These are phyloP conservation scores for Pherbina coryleti DNA, from an alignment of 2,888 invertebrate genomes.

Conservation along the genomic window DNA sequence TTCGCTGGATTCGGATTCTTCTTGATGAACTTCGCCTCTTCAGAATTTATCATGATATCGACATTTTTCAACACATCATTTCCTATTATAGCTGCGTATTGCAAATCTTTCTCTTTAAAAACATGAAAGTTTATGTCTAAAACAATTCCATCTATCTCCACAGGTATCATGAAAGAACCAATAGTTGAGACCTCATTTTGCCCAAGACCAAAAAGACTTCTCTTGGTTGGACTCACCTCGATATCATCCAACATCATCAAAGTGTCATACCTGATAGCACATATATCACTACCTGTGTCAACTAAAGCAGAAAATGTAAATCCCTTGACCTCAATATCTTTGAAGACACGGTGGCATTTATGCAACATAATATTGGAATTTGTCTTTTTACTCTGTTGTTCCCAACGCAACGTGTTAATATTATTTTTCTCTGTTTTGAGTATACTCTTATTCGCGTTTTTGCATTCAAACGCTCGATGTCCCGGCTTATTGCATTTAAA, in stretches of 20 bases:
- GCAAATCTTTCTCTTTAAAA: too few species aligned
- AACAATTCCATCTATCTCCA: too few species aligned
- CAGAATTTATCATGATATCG: too few species aligned
- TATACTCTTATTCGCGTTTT: not conserved
- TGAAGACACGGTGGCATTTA: not conserved
- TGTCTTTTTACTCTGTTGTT: not conserved
- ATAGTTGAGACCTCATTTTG: conserved; percentile 34
- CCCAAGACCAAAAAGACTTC: conserved; percentile 34
- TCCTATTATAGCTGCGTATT: too few species aligned
- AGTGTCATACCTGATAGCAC: too few species aligned
- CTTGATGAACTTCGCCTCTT: conserved; percentile 16
- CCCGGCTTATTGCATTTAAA: not conserved
- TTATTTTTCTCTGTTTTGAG: not conserved
- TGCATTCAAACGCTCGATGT: conserved; percentile 1
- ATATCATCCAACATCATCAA: conserved; percentile 28
- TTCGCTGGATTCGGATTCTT: conserved; percentile 37
- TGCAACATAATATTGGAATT: not conserved
- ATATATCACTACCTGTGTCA: too few species aligned
- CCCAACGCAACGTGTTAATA: not conserved
- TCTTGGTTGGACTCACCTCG: not conserved
- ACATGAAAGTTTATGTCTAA: too few species aligned
- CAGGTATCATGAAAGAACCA: conserved; percentile 29
- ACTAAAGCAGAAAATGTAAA: conserved; percentile 15
- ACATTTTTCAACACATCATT: too few species aligned
- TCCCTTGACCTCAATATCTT: conserved; percentile 6